Base-by-base conservation (phyloP, 1,140 invertebrate genomes). In the Homalodisca vitripennis region DNA sequence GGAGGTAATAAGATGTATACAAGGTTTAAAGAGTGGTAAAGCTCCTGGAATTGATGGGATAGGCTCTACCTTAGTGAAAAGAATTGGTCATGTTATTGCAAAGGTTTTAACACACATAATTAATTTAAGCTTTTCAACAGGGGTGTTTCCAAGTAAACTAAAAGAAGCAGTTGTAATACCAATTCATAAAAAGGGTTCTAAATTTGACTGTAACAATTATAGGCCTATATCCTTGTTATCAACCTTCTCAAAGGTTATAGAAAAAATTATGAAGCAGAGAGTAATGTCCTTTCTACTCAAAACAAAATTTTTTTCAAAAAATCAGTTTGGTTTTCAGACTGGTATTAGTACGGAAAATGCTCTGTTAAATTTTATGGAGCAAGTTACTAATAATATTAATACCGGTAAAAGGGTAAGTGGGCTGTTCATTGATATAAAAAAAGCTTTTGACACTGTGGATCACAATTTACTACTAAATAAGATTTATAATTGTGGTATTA, bases 361-460 rank as follows among this genome's bases (percentile, higher is more conserved):
- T 24, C 12, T 24, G 20, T 12, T 20, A 12, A 53, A 53, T 22
- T 53, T 53, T 53, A 53, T 53, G 22, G 6, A 53, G 20, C 48
- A 3, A 12, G 17, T 41, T 41, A 10, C 34, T 53, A 3, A 53
- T 53, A 53, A 53, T 20, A 22, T 53, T 12, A 53, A 53, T 53
- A 22, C 12, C 6, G 48, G 48, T 12, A 53, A 53, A 12, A 12
- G 20, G 6, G 48, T 53, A 12, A 53, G 12, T 53, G 48, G 48
- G 12, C 6, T 53, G 3, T 53, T 53, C 22, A 12, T 53, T 53
- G 48, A 53, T 22, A 53, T 53, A 12, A 53, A 53, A 53, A 53
- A 53, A 53, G 48, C 48, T 17, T 53, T 53, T 22, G 48, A 53
- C 22, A 17, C 48, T 12, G 48, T 53, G 48, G 22, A 53, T 53